These are phyloP conservation scores for Cryptus armator DNA, from an alignment of 2,888 invertebrate genomes.

Conservation along the genomic window DNA sequence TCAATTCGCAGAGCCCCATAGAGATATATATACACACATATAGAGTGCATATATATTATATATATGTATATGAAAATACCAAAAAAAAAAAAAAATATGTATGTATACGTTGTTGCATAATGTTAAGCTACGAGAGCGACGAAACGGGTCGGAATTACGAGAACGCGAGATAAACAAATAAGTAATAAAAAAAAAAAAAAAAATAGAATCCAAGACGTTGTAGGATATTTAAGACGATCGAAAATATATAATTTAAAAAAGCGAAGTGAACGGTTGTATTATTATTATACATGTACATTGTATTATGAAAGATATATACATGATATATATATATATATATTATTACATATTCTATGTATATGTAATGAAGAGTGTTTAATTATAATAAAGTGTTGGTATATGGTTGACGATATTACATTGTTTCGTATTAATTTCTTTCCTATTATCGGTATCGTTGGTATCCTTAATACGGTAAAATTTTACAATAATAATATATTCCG, in stretches of 20 bases:
- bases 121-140: conserved; percentile 69
- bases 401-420: conserved; percentile 75
- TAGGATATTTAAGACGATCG: conserved; percentile 62
- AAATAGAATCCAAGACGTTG: conserved; percentile 68
- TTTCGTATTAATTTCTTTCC: neutral
- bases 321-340: conserved; percentile 74
- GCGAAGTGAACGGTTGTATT: conserved; percentile 73
- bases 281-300: conserved; percentile 76
- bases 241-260: conserved; percentile 58
- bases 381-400: conserved; percentile 82
- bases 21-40: conserved; percentile 58
- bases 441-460: too few relatives aligned
- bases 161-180: conserved; percentile 62
- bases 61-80: conserved; percentile 56
- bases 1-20: conserved; percentile 56
- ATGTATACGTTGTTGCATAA: conserved; percentile 75
- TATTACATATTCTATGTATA: conserved; percentile 75
- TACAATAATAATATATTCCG: too few relatives aligned
- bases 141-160: conserved; percentile 12
- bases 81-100: conserved; percentile 62
- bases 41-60: conserved; percentile 61
- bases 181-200: conserved; percentile 63
- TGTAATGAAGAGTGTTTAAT: conserved; percentile 80
- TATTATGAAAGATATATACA: conserved; percentile 71
- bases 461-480: too few relatives aligned